Percentiles rank a stretch among this genome's conserved stretches.
These are phyloP conservation scores for Tauraco erythrolophus DNA, from an alignment of 2,113 vertebrate species.

Conservation along the genomic window DNA sequence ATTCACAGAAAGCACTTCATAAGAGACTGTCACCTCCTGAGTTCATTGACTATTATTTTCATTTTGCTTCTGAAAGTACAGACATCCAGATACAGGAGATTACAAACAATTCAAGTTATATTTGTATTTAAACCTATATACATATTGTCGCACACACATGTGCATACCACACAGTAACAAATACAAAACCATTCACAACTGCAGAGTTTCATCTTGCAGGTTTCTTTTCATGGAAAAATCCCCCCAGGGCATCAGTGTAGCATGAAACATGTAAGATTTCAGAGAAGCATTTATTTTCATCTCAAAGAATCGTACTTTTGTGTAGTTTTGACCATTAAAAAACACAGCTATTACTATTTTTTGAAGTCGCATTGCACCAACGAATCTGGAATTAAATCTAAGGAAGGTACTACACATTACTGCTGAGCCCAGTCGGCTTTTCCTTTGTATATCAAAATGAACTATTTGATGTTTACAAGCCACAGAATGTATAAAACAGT, in stretches of 20 bases:
- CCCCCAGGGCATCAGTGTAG: background rate
- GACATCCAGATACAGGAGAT: background rate
- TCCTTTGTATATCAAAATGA: background rate
- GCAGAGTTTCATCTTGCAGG: background rate
- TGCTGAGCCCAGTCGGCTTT: background rate
- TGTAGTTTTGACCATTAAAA: background rate
- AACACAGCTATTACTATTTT: background rate
- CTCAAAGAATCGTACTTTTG: background rate
- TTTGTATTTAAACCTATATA: fast-evolving
- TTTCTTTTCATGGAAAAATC: background rate
- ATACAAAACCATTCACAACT: background rate
- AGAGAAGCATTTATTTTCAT: background rate
- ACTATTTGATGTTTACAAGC: background rate
- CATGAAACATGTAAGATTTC: background rate
- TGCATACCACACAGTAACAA: fast-evolving
- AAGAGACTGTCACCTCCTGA: background rate
- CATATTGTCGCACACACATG: fast-evolving
- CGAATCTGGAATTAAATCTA: background rate
- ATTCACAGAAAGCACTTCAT: background rate
- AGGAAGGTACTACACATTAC: background rate
- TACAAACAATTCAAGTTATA: background rate
- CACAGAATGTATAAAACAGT: background rate
- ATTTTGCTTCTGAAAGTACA: background rate
- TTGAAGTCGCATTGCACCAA: background rate
- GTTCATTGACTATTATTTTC: background rate